Base-by-base conservation (phyloP, 2,888 invertebrate genomes). In the Augochlorella aurata region DNA sequence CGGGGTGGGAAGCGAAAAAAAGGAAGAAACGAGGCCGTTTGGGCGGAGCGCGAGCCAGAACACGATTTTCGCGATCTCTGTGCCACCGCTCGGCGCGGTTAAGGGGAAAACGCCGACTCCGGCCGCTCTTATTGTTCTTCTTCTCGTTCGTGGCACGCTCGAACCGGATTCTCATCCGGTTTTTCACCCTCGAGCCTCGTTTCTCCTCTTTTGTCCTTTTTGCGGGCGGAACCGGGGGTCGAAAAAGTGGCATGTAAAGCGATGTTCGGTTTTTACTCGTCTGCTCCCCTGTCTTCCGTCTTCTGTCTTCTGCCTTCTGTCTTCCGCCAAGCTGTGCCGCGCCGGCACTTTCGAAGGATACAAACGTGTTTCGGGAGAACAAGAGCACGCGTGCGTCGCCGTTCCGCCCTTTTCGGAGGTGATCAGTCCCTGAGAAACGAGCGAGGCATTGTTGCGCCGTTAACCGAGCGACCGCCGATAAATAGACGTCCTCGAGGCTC, bases 51-150 rank as follows among this genome's bases (percentile, higher is more conserved):
- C 76, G 74, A 70, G 73, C 81, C 74, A 82, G 79, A 85, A 84
- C 82, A 65, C 75, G 74, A 87, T 85, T 82, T 81, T 82, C 82
- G 70, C 84, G 85, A 85, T 85, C 79, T 78, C 81, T 70, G 75
- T 75, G 68, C 14, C 44, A 14, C 3, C 61, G 71, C 70, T 66
- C 79, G 72, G 24, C 8, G 65, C 24, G 73, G 79, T 74, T 79
- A 79, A 79, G 79, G 69, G 80, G 65, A 65, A 65, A 69, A 54
- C 61, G 50, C 58, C 50, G 71, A 44, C 72, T 71, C 72, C 79
- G 73, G 77, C 69, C 80, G 83, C 72, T 81, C 85, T 85, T 82
- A 87, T 84, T 84, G 86, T 87, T 76, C 81, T 69, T 84, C 79
- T 77, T 74, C 77, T 68, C 65, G 58, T 44, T 67, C 52, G 54